Evolutionary conservation across 2,797 vertebrate species (phyloP).

Genomic region (Triplophysa yarkandensis): DNA sequence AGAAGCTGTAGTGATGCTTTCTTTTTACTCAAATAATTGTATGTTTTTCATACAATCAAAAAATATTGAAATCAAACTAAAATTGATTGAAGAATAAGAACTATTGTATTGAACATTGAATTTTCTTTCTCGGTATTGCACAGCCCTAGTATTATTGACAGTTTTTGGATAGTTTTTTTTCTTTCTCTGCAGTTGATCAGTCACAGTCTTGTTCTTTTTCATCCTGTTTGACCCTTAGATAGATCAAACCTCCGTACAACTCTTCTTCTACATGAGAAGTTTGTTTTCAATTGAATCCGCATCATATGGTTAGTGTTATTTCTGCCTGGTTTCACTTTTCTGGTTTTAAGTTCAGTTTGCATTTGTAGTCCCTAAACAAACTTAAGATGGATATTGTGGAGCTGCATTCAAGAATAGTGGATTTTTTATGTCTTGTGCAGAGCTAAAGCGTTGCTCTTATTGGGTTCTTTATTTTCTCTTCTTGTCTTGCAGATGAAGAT

Average conservation of each 20-base stretch:
- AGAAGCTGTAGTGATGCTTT: too few species aligned
- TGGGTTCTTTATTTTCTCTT: constrained; percentile 35
- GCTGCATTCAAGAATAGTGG: background rate
- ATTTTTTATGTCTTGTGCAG: constrained; percentile 25
- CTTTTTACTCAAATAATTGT: too few species aligned
- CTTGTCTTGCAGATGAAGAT: constrained; percentile 42
- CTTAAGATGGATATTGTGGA: constrained; percentile 32
- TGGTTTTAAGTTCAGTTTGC: background rate
- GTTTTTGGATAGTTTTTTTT: background rate
- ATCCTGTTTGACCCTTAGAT: background rate
- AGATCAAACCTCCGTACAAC: too few species aligned
- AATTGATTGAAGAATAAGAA: too few species aligned
- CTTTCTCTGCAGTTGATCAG: background rate
- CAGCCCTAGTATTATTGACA: too few species aligned
- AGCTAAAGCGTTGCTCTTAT: constrained; percentile 48
- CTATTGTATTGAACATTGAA: too few species aligned
- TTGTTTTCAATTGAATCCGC: background rate
- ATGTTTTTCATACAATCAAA: too few species aligned
- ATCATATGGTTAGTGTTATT: background rate
- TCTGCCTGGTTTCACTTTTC: background rate
- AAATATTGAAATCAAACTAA: too few species aligned
- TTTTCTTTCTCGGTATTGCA: too few species aligned
- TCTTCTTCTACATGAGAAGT: background rate
- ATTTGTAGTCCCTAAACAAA: constrained; percentile 15
- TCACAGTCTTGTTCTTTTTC: background rate